Evolutionary conservation across 2,797 vertebrate genomes (phyloP), one percentile per base, ranked within the genome.

Genomic region (Echeneis naucrates): DNA sequence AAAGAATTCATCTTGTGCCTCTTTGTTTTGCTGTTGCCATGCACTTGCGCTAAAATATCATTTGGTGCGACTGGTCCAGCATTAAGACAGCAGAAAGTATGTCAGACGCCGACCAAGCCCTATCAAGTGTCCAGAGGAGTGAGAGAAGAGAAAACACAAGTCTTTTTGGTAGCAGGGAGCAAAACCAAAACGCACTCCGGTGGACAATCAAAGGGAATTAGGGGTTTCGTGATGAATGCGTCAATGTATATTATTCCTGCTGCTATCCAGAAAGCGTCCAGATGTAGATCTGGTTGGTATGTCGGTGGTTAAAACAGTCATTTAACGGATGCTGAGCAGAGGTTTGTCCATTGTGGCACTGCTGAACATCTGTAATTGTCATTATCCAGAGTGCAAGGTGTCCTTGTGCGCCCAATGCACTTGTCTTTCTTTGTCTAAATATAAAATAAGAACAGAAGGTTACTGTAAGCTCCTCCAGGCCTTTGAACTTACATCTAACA

Each of bases 21-120:
- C 88, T 93, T 91, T 94, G 93, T 94, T 95, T 94, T 93, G 85
- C 93, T 90, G 93, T 95, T 95, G 93, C 94, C 93, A 94, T 94
- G 94, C 94, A 94, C 92, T 94, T 93, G 94, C 92, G 93, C 93
- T 93, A 93, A 94, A 94, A 94, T 93, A 94, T 90, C 83, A 87
- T 87, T 87, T 63, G 90, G 90, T 86, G 84, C 86, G 78, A 81
- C 63, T 48, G 88, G 87, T 87, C 77, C 77, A 72, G 82, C 89
- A 89, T 86, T 86, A 86, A 89, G 89, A 91, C 87, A 87, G 89
- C 83, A 90, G 85, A 92, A 94, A 92, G 77, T 90, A 93, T 92
- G 90, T 83, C 72, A 80, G 85, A 83, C 56, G 19, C 24, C 12
- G 38, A 88, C 91, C 91, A 91, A 92, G 78, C 81, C 72, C 84